Conservation (phyloP, 1,140 invertebrate species). For the Cherax quadricarinatus region DNA sequence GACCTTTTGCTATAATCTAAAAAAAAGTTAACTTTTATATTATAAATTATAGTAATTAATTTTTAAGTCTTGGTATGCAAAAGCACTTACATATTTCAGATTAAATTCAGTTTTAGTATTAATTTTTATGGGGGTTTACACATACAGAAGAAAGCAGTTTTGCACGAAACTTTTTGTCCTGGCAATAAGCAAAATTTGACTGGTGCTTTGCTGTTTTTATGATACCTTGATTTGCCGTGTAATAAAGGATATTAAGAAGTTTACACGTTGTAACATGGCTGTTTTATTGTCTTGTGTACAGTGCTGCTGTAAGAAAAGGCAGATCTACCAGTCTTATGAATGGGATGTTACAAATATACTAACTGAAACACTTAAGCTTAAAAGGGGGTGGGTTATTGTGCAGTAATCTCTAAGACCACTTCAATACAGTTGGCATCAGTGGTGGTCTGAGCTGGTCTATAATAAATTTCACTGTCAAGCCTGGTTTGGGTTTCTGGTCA, state of each 20-base stretch:
- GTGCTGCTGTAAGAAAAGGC: too few species aligned
- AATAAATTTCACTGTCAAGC: too few species aligned
- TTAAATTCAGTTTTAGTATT: background rate
- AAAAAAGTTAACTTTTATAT: background rate
- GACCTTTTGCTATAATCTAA: background rate
- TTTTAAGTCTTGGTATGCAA: slow-evolving; percentile 24
- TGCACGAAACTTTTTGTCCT: slow-evolving; percentile 32
- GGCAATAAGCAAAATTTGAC: slow-evolving; percentile 67
- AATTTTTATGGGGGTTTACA: slow-evolving; percentile 36
- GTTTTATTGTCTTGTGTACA: background rate
- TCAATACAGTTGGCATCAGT: too few species aligned
- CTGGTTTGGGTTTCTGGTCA: too few species aligned
- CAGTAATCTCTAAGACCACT: too few species aligned
- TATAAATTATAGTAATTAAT: slow-evolving; percentile 20
- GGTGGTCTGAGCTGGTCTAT: too few species aligned
- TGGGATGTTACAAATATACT: too few species aligned
- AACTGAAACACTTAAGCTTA: too few species aligned
- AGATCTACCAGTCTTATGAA: too few species aligned
- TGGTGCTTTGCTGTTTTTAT: slow-evolving; percentile 71
- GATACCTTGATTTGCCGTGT: slow-evolving; percentile 64
- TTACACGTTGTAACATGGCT: slow-evolving; percentile 34
- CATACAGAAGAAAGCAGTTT: slow-evolving; percentile 38
- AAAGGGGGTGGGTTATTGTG: too few species aligned
- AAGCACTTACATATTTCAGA: slow-evolving; percentile 25
- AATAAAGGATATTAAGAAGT: slow-evolving; percentile 62